Evolutionary conservation across 1,140 invertebrate genomes (phyloP).

Genomic region (Trichonephila inaurata): DNA sequence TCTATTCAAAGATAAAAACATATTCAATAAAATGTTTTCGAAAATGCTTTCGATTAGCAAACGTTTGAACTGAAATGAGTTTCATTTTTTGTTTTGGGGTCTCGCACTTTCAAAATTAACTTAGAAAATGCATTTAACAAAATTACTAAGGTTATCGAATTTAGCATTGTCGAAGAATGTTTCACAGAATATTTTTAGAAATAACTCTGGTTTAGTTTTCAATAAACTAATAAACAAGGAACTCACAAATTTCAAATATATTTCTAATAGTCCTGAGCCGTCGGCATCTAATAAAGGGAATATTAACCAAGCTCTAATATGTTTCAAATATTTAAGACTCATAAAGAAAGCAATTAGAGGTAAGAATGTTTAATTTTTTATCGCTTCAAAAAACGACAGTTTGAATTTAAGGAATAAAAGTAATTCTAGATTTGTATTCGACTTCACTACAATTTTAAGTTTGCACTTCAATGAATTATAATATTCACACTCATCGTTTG

Average conservation of each 20-base stretch:
- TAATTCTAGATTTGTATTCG: too few relatives aligned
- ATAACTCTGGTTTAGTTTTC: background rate
- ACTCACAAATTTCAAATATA: background rate
- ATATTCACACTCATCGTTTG: too few relatives aligned
- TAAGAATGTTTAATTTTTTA: background rate
- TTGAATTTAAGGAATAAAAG: background rate
- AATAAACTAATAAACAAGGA: background rate
- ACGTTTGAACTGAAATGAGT: background rate
- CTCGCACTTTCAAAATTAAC: background rate
- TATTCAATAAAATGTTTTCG: background rate
- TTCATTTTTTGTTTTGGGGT: background rate
- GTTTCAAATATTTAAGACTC: constrained; percentile 59
- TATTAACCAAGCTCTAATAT: background rate
- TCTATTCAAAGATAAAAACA: background rate
- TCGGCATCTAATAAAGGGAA: background rate
- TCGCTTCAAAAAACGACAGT: background rate
- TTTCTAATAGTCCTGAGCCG: background rate
- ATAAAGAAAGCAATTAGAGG: constrained; percentile 54
- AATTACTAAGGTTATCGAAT: background rate
- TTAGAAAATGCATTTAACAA: background rate
- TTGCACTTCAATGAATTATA: too few relatives aligned
- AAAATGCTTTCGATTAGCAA: background rate
- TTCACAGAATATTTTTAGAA: background rate
- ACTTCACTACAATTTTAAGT: too few relatives aligned
- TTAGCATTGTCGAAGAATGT: background rate